Conservation (phyloP, 2,888 invertebrate genomes). For the Sussaba pulchella region DNA sequence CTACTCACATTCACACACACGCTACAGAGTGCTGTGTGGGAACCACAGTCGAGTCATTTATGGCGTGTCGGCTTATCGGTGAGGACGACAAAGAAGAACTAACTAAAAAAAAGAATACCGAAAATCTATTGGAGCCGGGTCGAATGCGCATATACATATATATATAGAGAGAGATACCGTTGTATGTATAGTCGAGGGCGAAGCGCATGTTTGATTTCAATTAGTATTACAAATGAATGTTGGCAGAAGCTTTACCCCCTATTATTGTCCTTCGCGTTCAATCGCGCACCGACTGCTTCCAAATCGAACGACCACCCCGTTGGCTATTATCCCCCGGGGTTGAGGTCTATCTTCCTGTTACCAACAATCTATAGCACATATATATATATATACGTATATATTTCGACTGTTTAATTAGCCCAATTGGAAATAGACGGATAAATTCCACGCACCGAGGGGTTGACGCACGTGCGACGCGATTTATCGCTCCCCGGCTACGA, state of each 20-base stretch:
- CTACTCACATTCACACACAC: constrained; percentile 22
- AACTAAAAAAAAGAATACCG: constrained; percentile 36
- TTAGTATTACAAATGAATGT: constrained; percentile 75
- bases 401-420: constrained; percentile 57
- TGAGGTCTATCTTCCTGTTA: not conserved
- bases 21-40: not conserved
- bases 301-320: constrained; percentile 38
- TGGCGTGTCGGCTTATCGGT: constrained; percentile 69
- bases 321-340: constrained; percentile 10
- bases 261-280: constrained; percentile 59
- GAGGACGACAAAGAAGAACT: constrained; percentile 27
- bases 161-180: no score
- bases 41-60: constrained; percentile 61
- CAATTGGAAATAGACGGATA: constrained; percentile 57
- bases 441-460: not conserved
- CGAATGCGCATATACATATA: constrained; percentile 22
- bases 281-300: constrained; percentile 57
- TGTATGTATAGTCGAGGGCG: constrained; percentile 51
- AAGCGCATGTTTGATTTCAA: constrained; percentile 75
- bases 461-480: not conserved
- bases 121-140: constrained; percentile 58
- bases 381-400: constrained; percentile 4
- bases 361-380: no score
- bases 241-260: constrained; percentile 48
- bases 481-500: no score